Evolutionary conservation across 2,113 vertebrate species (phyloP), one percentile per base, ranked within the genome.

Genomic region (Tympanuchus pallidicinctus): DNA sequence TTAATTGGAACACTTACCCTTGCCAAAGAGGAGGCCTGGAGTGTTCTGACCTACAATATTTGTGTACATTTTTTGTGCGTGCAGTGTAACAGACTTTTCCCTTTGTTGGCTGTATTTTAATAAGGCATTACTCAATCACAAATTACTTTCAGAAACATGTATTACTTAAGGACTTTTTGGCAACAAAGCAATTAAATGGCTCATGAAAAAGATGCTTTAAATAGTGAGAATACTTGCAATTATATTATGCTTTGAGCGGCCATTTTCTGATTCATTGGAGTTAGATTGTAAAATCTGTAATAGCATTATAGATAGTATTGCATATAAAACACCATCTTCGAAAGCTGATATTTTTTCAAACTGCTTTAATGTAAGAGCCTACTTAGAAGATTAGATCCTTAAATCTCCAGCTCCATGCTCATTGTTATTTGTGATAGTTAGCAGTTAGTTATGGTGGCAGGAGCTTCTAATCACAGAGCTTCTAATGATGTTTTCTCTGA

Each of bases 231-330:
- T 86, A 71, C 43, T 67, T 69, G 16, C 7, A 56, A 38, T 70
- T 82, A 56, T 80, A 20, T 89, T 81, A 64, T 74, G 43, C 43
- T 88, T 91, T 72, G 34, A 8, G 2, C 76, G 80, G 56, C 38
- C 60, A 63, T 95, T 92, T 94, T 94, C 75, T 91, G 87, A 94
- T 92, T 90, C 87, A 93, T 96, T 93, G 78, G 64, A 86, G 13
- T 71, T 67, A 67, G 50, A 88, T 5, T 96, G 69, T 81, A 91
- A 95, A 95, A 90, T 96, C 93, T 47, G 43, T 89, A 86, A 52
- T n/a, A 80, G 32, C 36, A 32, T 89, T 88, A 72, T 28, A 86
- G 78, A 56, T 88, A 67, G 64, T 43, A 45, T 80, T 89, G 42
- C 56, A 65, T 87, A 80, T 71, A 91, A 72, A 88, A 63, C 32